Evolutionary conservation across 37 sponge, comb jelly and placozoan species (phyloP).

Genomic region (Mnemiopsis leidyi): DNA sequence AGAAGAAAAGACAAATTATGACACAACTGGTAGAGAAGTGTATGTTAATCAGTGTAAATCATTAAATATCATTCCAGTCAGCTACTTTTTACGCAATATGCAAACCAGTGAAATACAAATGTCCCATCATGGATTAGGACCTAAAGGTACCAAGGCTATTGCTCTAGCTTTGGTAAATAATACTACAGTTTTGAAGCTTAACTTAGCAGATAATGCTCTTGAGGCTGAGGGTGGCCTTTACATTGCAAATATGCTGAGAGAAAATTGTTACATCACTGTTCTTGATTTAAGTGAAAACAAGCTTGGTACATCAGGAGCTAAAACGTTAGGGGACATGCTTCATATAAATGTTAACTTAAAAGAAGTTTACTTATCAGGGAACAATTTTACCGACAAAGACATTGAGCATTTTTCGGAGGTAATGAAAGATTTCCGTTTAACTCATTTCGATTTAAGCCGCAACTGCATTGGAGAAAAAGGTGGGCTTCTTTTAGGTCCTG

Average conservation of each 20-base stretch:
- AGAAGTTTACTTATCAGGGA: conserved; percentile 70
- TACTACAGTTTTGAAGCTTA: conserved; percentile 79
- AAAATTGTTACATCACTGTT: conserved; percentile 92
- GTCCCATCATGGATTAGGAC: conserved; percentile 88
- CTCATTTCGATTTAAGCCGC: conserved; percentile 85
- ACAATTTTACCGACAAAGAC: conserved; percentile 78
- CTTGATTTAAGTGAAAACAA: conserved; percentile 74
- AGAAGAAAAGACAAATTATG: conserved; percentile 90
- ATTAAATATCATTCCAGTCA: conserved; percentile 86
- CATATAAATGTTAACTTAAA: conserved; percentile 33
- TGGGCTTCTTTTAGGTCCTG: conserved; percentile 82
- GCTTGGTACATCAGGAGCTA: conserved; percentile 76
- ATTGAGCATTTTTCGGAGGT: conserved; percentile 79
- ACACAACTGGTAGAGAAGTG: conserved; percentile 76
- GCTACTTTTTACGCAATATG: conserved; percentile 74
- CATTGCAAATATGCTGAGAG: conserved; percentile 91
- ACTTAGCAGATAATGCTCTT: conserved; percentile 90
- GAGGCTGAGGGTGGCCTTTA: conserved; percentile 81
- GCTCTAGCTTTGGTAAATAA: conserved; percentile 81
- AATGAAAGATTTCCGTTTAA: conserved; percentile 79
- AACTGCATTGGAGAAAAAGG: conserved; percentile 85
- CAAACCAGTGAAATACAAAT: conserved; percentile 71
- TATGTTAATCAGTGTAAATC: conserved; percentile 80
- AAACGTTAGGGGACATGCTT: conserved; percentile 71
- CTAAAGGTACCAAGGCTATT: conserved; percentile 94